A percentile compares a stretch with the other conserved stretches of the same genome.
Conservation (phyloP, 2,888 invertebrate genomes). For the Epistrophe eligans region DNA sequence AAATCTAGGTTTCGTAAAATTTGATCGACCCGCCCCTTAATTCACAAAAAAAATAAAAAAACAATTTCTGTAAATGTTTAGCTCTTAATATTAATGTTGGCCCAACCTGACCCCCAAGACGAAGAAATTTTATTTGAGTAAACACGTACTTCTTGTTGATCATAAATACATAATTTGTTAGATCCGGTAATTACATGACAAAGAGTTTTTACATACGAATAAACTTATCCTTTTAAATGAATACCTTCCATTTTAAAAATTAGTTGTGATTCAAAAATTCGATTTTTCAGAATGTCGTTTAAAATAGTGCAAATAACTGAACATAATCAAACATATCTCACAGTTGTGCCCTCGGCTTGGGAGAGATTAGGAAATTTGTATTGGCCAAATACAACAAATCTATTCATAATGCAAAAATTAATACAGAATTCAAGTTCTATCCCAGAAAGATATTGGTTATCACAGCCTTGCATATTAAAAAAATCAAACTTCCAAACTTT, state of each 20-base stretch:
- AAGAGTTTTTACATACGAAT: no score
- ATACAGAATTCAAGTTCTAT: background rate
- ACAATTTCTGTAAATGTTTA: no score
- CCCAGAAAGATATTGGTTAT: conserved; percentile 2
- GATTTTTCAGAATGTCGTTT: conserved; percentile 4
- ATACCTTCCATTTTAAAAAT: background rate
- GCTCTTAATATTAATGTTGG: no score
- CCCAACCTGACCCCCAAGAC: no score
- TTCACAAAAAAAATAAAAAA: no score
- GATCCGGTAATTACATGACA: no score
- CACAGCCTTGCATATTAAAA: background rate
- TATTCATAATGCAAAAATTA: background rate
- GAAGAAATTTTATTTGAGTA: no score
- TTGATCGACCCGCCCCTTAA: no score
- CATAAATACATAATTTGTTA: no score
- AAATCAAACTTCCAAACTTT: background rate
- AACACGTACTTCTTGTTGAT: no score
- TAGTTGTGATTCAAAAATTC: background rate
- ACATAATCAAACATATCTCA: background rate
- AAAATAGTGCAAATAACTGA: conserved; percentile 9
- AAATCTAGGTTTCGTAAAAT: no score
- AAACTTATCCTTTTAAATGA: background rate
- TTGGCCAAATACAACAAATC: background rate
- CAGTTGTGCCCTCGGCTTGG: background rate
- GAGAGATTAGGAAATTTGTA: background rate